These are phyloP conservation scores for Platycnemis pennipes DNA, from an alignment of 2,888 invertebrate genomes.

Conservation along the genomic window DNA sequence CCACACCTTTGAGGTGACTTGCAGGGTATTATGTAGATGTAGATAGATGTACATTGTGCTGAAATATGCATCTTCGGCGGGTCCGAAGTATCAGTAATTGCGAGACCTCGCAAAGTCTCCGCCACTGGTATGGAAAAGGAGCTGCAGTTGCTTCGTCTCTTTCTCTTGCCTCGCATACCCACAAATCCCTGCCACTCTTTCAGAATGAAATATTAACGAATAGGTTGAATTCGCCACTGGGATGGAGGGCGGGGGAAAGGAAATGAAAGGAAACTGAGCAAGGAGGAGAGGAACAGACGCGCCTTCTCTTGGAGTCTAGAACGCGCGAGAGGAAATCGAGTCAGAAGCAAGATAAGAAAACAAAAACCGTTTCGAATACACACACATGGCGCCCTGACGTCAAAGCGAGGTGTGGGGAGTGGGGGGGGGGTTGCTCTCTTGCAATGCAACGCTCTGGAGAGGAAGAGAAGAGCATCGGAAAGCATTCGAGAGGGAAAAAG, in stretches of 20 bases:
- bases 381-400: constrained; percentile 27
- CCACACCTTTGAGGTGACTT: no score
- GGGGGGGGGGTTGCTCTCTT: background rate
- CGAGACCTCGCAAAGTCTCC: no score
- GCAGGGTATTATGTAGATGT: no score
- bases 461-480: no score
- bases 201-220: no score
- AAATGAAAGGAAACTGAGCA: background rate
- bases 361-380: background rate
- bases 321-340: background rate
- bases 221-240: no score
- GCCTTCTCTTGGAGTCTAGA: background rate
- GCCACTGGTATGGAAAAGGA: no score
- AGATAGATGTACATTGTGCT: no score
- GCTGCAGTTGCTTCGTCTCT: background rate
- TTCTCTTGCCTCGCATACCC: background rate
- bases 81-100: no score
- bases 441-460: background rate
- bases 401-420: background rate
- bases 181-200: no score
- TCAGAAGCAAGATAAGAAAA: constrained; percentile 15
- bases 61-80: no score
- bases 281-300: background rate
- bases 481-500: background rate
- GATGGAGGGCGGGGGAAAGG: background rate